Conservation (phyloP, 2,888 invertebrate species). For the Teleogryllus oceanicus region DNA sequence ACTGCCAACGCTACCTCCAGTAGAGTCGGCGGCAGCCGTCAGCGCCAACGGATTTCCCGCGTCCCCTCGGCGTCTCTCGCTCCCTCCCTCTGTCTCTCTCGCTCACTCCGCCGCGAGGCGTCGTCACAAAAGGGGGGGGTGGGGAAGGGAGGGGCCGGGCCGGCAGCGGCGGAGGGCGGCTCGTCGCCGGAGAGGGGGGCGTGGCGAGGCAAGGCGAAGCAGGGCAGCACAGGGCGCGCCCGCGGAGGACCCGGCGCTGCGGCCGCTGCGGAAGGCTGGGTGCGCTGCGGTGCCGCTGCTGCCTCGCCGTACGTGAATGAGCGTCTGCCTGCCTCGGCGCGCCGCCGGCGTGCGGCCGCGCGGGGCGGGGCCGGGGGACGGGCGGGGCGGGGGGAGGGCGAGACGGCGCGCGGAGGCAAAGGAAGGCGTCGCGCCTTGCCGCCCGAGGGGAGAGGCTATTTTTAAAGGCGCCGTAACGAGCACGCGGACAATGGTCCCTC, state of each 20-base stretch:
- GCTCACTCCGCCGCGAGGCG: neutral
- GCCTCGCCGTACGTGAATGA: neutral
- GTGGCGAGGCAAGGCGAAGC: neutral
- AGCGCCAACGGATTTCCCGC: conserved; percentile 1
- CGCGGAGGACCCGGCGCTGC: neutral
- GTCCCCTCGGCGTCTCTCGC: neutral
- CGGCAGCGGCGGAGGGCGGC: neutral
- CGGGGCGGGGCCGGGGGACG: neutral
- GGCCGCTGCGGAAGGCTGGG: neutral
- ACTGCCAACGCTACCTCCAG: neutral
- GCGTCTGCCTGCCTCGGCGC: neutral
- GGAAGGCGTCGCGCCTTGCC: neutral
- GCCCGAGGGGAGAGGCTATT: neutral
- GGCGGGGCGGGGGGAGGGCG: neutral
- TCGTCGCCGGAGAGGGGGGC: neutral
- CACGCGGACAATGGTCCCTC: too few relatives aligned
- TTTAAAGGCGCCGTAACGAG: neutral
- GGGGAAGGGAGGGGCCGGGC: neutral
- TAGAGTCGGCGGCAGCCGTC: neutral
- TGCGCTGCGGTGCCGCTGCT: neutral
- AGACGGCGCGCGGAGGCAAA: neutral
- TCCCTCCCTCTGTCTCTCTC: neutral
- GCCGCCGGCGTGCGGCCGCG: neutral
- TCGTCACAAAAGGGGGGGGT: neutral
- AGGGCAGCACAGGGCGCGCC: too few relatives aligned